phyloP scores from a whole-genome alignment of 2,888 invertebrate species.

The Aspidiotus rigidus region DNA sequence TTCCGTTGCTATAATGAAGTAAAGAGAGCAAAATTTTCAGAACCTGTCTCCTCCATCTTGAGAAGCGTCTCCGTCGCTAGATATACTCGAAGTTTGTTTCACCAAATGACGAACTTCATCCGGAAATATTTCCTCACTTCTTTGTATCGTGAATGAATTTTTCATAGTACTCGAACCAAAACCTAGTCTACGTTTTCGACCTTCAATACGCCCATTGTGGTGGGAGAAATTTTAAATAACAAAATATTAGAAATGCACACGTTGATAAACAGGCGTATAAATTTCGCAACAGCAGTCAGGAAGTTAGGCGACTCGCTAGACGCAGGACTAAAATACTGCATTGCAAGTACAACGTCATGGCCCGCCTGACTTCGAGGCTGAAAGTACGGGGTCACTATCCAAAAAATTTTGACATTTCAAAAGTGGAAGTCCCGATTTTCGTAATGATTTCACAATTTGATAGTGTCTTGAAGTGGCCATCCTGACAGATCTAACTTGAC shows the following conservation, averaged over 20 bases:
- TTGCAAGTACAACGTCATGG: too few species aligned
- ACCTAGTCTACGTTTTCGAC: slow-evolving; percentile 88
- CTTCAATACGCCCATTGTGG: slow-evolving; percentile 45
- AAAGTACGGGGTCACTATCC: too few species aligned
- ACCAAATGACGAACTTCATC: slow-evolving; percentile 64
- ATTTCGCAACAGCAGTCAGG: too few species aligned
- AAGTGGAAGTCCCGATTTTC: too few species aligned
- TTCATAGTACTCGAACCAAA: slow-evolving; percentile 83
- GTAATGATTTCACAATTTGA: too few species aligned
- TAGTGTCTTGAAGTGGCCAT: too few species aligned
- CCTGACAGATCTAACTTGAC: too few species aligned
- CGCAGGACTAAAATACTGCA: too few species aligned
- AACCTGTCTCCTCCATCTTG: slow-evolving; percentile 42
- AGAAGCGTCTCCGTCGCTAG: slow-evolving; percentile 71
- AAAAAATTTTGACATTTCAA: too few species aligned
- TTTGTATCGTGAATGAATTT: slow-evolving; percentile 93
- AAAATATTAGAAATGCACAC: not conserved
- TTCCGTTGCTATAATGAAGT: slow-evolving; percentile 22
- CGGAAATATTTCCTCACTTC: slow-evolving; percentile 94
- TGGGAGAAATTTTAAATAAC: too few species aligned
- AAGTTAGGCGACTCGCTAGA: too few species aligned
- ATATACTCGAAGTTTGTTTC: slow-evolving; percentile 79
- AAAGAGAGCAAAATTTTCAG: slow-evolving; percentile 22
- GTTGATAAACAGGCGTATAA: not conserved
- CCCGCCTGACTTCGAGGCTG: too few species aligned